Conservation (phyloP, 2,797 vertebrate genomes). For the Enoplosus armatus region DNA sequence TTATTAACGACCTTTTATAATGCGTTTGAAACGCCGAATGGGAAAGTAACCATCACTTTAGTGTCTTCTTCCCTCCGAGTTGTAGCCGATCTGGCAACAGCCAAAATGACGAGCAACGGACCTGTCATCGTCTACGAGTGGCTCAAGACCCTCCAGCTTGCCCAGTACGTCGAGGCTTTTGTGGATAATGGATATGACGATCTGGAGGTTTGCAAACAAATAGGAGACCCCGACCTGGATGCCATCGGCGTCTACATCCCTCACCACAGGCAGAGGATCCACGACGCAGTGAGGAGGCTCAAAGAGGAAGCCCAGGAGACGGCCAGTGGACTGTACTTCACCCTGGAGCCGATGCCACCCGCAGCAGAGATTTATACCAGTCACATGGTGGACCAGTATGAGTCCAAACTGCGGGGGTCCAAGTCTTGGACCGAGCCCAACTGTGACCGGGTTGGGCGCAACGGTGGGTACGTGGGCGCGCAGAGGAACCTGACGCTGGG, state of each 20-base stretch:
- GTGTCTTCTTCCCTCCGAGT: slow-evolving; percentile 51
- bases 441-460: slow-evolving; percentile 75
- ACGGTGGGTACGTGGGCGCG: slow-evolving; percentile 75
- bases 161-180: slow-evolving; percentile 95
- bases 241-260: slow-evolving; percentile 95
- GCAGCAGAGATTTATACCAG: slow-evolving; percentile 80
- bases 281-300: slow-evolving; percentile 93
- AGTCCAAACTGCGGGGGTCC: slow-evolving; percentile 83
- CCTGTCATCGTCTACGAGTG: slow-evolving; percentile 97
- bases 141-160: slow-evolving; percentile 94
- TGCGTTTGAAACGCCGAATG: slow-evolving; percentile 65
- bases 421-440: slow-evolving; percentile 87
- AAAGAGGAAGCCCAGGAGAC: slow-evolving; percentile 91
- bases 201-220: slow-evolving; percentile 98
- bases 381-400: slow-evolving; percentile 84
- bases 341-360: slow-evolving; percentile 90
- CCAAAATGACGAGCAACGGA: slow-evolving; percentile 89
- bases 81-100: slow-evolving; percentile 55
- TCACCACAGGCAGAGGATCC: slow-evolving; percentile 92
- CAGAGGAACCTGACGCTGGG: slow-evolving; percentile 84
- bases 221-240: slow-evolving; percentile 97
- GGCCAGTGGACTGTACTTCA: slow-evolving; percentile 93
- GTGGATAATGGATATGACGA: slow-evolving; percentile 99
- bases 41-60: slow-evolving; percentile 62
- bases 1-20: slow-evolving; percentile 44